Evolutionary conservation across 2,797 vertebrate genomes (phyloP), one percentile per base, ranked within the genome.

Genomic region (Spondyliosoma cantharus): DNA sequence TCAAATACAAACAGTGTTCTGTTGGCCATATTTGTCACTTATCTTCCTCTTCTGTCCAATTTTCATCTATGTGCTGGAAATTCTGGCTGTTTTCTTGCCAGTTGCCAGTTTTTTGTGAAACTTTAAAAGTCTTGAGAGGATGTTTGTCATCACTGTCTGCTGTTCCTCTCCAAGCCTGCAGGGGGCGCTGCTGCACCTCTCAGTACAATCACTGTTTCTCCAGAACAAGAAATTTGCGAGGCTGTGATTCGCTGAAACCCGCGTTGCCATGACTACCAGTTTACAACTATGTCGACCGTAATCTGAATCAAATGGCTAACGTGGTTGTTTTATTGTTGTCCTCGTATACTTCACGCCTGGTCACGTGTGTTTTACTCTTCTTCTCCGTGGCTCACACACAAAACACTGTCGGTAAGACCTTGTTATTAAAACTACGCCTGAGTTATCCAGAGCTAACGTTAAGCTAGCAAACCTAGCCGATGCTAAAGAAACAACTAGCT

Each of bases 371-470:
- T 57, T 60, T 87, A 22, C n/a, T 91, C 5, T 20, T 89, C 0
- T 16, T 87, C 32, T 70, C 85, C 1, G 53, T 76, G 72, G 74
- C 69, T 45, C 58, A 76, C 13, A 32, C 84, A 19, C 49, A 88
- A 62, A 86, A 84, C 37, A 53, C 15, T 82, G 57, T 94, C 7
- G 94, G 95, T 96, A 93, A 93, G 94, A 81, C 7, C 1, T 29
- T 14, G 9, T 27, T 7, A 53, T 46, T 1, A 42, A 20, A 48
- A 4, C 48, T 60, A 3, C n/a, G 19, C 7, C 17, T 5, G 13
- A 45, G 60, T 65, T 25, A 60, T 14, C 16, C 46, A 25, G 7
- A 75, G 48, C 71, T 61, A 71, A 75, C 2, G 16, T 9, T 62
- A 48, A 9, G 5, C 8, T 14, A 56, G 42, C 43, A n/a, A 37